A percentile compares a stretch with the other conserved stretches of the same genome.
phyloP scores from a whole-genome alignment of 2,797 vertebrate species.

The Macroramphosus scolopax region DNA sequence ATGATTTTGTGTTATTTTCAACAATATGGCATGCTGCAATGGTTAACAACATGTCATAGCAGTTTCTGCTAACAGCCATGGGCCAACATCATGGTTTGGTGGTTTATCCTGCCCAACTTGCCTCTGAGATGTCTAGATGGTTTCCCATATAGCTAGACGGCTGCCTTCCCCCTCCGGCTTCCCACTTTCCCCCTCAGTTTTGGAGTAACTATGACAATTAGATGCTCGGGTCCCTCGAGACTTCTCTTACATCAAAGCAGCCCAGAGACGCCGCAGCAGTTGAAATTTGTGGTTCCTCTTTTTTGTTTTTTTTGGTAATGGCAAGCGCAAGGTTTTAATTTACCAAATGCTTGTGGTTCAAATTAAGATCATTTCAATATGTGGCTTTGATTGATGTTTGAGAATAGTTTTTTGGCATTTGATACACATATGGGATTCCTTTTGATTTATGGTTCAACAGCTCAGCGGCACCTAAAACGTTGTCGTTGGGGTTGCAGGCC shows the following conservation, averaged over 20 bases:
- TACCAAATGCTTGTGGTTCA: slow-evolving; percentile 77
- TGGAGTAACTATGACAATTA: slow-evolving; percentile 53
- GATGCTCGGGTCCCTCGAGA: slow-evolving; percentile 59
- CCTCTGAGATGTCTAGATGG: slow-evolving; percentile 39
- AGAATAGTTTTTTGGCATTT: slow-evolving; percentile 74
- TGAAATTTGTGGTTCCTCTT: slow-evolving; percentile 69
- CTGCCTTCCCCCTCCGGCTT: slow-evolving; percentile 33
- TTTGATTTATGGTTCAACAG: slow-evolving; percentile 67
- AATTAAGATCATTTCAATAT: slow-evolving; percentile 81
- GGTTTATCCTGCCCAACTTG: slow-evolving; percentile 50
- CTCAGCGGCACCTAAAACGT: slow-evolving; percentile 57
- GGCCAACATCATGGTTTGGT: slow-evolving; percentile 58
- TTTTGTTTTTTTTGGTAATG: slow-evolving; percentile 62
- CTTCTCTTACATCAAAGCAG: slow-evolving; percentile 73
- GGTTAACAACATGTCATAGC: slow-evolving; percentile 48
- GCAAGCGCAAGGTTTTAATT: slow-evolving; percentile 79
- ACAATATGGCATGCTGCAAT: slow-evolving; percentile 28
- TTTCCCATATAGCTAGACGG: slow-evolving; percentile 43
- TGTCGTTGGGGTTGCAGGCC: slow-evolving; percentile 57
- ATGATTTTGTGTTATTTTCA: slow-evolving; percentile 26
- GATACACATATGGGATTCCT: slow-evolving; percentile 67
- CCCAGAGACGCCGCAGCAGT: slow-evolving; percentile 67
- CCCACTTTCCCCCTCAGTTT: slow-evolving; percentile 18
- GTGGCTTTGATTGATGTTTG: slow-evolving; percentile 78
- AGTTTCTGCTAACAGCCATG: slow-evolving; percentile 42